Evolutionary conservation across 2,888 invertebrate species (phyloP).

Genomic region (Agrotis exclamationis): DNA sequence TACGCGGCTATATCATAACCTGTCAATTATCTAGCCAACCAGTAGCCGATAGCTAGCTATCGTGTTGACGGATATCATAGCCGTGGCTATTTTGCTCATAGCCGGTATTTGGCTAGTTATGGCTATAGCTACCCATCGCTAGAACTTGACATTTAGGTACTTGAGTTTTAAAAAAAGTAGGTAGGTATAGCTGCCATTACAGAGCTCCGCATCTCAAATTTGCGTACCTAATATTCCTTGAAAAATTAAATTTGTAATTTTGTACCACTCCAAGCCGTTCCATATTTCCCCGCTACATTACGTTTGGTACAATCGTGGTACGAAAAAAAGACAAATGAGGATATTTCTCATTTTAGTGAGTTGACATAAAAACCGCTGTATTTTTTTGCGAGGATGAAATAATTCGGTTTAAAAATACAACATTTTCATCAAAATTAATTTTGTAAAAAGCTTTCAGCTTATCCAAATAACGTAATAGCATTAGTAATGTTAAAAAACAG

Average conservation of each 20-base stretch:
- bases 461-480: no score
- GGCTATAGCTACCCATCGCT: no score
- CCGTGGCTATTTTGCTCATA: no score
- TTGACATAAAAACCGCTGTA: constrained; percentile 35
- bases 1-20: no score
- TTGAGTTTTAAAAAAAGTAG: neutral
- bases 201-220: neutral
- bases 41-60: no score
- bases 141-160: neutral
- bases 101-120: no score
- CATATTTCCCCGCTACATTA: constrained; percentile 50
- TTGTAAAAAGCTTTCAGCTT: neutral
- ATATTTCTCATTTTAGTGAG: constrained; percentile 52
- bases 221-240: constrained; percentile 11
- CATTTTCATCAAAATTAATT: constrained; percentile 88
- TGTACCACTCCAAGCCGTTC: constrained; percentile 23
- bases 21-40: no score
- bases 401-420: neutral
- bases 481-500: no score
- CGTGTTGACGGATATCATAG: no score
- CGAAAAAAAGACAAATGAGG: constrained; percentile 51
- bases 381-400: neutral
- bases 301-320: constrained; percentile 18
- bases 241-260: constrained; percentile 36
- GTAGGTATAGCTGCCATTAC: no score